Percentiles rank a stretch among this genome's conserved stretches.
Conservation (phyloP, 2,797 vertebrate species). For the Spizella passerina region DNA sequence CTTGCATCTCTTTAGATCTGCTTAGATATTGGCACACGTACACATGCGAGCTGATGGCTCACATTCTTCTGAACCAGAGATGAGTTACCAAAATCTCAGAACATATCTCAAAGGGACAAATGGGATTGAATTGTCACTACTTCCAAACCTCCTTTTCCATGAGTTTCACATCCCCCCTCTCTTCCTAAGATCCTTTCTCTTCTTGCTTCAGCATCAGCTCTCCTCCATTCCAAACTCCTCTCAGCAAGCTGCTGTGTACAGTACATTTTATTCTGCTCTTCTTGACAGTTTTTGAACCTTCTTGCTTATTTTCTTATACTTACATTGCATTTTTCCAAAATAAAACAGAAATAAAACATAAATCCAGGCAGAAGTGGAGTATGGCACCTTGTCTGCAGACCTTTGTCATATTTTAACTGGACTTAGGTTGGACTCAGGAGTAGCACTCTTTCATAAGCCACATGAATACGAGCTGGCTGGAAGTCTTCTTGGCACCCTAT, state of each 20-base stretch:
- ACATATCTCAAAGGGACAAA: background rate
- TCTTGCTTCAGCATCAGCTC: background rate
- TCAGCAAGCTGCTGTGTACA: background rate
- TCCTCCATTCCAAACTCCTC: background rate
- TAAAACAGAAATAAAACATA: background rate
- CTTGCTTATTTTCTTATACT: background rate
- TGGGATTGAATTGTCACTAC: background rate
- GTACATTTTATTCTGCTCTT: background rate
- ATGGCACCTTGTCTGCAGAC: background rate
- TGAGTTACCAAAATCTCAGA: background rate
- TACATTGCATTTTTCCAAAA: background rate
- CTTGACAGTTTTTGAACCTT: background rate
- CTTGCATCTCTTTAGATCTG: conserved; percentile 9
- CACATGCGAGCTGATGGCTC: background rate
- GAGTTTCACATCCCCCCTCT: background rate
- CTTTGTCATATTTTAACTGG: background rate
- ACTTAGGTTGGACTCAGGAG: background rate
- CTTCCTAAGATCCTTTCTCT: background rate
- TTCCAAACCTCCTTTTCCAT: background rate
- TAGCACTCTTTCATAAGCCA: background rate
- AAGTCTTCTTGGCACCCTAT: background rate
- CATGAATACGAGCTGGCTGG: background rate
- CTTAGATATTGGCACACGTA: background rate
- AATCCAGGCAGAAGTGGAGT: background rate
- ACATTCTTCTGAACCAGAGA: background rate